phyloP scores from a whole-genome alignment of 2,113 vertebrate species.

The Egretta garzetta region DNA sequence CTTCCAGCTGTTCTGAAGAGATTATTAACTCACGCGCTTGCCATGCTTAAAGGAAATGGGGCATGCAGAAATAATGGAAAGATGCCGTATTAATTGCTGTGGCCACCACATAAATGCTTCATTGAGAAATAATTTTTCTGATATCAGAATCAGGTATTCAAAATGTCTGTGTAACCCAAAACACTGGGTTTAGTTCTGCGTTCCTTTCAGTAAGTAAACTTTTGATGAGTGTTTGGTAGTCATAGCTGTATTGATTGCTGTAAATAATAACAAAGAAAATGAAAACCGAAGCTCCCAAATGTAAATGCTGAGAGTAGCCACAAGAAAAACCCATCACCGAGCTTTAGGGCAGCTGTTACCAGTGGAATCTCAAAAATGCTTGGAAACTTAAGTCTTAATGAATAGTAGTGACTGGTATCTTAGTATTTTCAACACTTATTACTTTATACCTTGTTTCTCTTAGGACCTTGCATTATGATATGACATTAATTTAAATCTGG shows the following conservation, averaged over 20 bases:
- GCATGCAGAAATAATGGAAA: constrained; percentile 7
- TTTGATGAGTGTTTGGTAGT: neutral
- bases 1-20: neutral
- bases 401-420: neutral
- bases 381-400: neutral
- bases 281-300: neutral
- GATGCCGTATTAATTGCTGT: neutral
- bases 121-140: neutral
- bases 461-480: neutral
- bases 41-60: neutral
- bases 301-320: neutral
- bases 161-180: neutral
- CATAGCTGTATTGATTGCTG: neutral
- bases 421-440: neutral
- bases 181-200: neutral
- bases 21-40: neutral
- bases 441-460: neutral
- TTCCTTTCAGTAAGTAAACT: neutral
- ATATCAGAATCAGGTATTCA: neutral
- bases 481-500: neutral
- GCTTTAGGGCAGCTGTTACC: neutral
- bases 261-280: neutral
- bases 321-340: neutral
- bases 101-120: neutral
- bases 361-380: neutral